Evolutionary conservation across 1,140 invertebrate species (phyloP), one percentile per base, ranked within the genome.

Genomic region (Sinonovacula constricta): DNA sequence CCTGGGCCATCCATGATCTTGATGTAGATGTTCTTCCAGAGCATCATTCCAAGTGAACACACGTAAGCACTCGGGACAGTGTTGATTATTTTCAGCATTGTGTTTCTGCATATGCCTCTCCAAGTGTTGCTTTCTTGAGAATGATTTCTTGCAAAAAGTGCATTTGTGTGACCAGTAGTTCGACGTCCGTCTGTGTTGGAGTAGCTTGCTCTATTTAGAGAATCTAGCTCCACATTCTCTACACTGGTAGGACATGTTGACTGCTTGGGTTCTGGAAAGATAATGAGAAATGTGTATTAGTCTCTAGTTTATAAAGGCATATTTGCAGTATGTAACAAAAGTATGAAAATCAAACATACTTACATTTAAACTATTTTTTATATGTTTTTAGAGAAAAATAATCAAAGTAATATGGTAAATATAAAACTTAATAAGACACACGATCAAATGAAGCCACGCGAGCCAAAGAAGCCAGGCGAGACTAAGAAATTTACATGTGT

Each of bases 1-100:
- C n/a, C 57, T 30, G 57, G 10, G 26, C 57, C 57, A 60, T 3
- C 57, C 10, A 60, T 60, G 57, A 18, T 60, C 57, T 57, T 57
- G 54, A 28, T 28, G 54, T 28, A 57, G 26, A 57, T 57, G 54
- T 57, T 57, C 54, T 7, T 57, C 26, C 7, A 57, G 54, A 24
- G 54, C 54, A 28, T 57, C 54, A 7, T 57, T 22, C 22, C 54
- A 12, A 10, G 54, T 57, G 26, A 57, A 57, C 7, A 57, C 54
- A 7, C 26, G 5, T n/a, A 57, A 28, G 26, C 54, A 57, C 26
- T 57, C 54, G 18, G 54, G 54, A 24, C 54, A 57, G 26, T 57
- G 54, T 22, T 57, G 10, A 28, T 57, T 57, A 22, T 10, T 57
- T 57, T 57, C 54, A 28, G 18, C 54, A 28, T 57, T 57, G 54